Percentiles rank a stretch among this genome's conserved stretches.
These are phyloP conservation scores for Sebastiscus tertius DNA, from an alignment of 2,797 vertebrate species.

Conservation along the genomic window DNA sequence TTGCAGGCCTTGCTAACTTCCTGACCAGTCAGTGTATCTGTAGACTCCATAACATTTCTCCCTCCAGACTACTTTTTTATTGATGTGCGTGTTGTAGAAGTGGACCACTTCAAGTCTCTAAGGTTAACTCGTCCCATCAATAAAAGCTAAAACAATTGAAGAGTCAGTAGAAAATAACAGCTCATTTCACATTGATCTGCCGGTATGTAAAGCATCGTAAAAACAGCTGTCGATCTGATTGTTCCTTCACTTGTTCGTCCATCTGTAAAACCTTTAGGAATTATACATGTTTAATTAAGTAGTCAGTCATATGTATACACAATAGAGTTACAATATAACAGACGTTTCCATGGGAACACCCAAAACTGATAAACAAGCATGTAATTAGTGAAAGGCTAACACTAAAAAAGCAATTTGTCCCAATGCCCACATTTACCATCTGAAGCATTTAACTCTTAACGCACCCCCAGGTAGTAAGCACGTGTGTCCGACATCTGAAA, in stretches of 20 bases:
- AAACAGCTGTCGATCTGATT: not conserved
- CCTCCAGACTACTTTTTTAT: slow-evolving; percentile 39
- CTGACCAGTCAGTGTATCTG: slow-evolving; percentile 51
- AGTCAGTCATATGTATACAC: not conserved
- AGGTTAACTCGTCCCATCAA: slow-evolving; percentile 22
- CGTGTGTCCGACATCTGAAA: not conserved
- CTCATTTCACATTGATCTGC: not conserved
- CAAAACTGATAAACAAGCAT: not conserved
- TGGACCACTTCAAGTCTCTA: slow-evolving; percentile 29
- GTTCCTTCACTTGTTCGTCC: not conserved
- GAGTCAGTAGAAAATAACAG: not conserved
- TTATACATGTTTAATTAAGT: not conserved
- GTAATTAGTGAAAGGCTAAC: not conserved
- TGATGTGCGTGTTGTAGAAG: slow-evolving; percentile 34
- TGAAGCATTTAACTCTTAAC: not conserved
- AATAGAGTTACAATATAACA: not conserved
- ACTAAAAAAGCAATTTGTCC: not conserved
- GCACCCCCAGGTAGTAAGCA: not conserved
- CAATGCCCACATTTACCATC: not conserved
- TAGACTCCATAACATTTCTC: slow-evolving; percentile 51
- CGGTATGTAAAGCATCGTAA: not conserved
- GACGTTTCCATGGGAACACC: not conserved
- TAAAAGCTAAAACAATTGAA: slow-evolving; percentile 4
- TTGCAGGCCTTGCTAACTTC: slow-evolving; percentile 45
- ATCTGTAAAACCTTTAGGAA: not conserved